A percentile compares a stretch with the other conserved stretches of the same genome.
phyloP scores from a whole-genome alignment of 2,888 invertebrate genomes.

The Desoria tigrina region DNA sequence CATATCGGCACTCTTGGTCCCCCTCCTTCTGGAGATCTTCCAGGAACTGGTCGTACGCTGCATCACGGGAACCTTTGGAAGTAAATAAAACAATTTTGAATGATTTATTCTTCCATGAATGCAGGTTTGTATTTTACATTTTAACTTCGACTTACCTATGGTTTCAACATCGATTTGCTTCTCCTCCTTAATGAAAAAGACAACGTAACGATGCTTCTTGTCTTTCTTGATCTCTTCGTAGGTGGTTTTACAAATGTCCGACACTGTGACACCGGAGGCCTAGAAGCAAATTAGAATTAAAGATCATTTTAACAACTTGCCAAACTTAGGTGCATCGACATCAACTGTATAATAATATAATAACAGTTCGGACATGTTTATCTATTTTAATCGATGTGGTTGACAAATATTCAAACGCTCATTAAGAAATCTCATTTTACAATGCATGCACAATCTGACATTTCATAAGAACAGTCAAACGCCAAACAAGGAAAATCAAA shows the following conservation, averaged over 20 bases:
- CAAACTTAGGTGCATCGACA: background rate
- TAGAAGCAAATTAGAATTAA: conserved; percentile 54
- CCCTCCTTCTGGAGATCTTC: conserved; percentile 88
- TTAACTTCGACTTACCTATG: conserved; percentile 63
- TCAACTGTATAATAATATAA: too few relatives aligned
- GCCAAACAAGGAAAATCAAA: too few relatives aligned
- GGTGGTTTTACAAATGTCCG: conserved; percentile 89
- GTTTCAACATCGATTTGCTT: conserved; percentile 94
- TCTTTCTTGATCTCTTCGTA: conserved; percentile 98
- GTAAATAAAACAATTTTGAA: conserved; percentile 2
- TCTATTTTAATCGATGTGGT: too few relatives aligned
- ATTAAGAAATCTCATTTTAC: too few relatives aligned
- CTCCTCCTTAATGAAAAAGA: conserved; percentile 93
- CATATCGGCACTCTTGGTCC: conserved; percentile 95
- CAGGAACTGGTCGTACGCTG: conserved; percentile 91
- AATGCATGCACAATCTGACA: too few relatives aligned
- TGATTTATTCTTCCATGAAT: too few relatives aligned
- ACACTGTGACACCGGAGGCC: conserved; percentile 97
- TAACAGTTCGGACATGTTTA: too few relatives aligned
- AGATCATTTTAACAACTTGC: background rate
- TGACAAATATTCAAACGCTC: too few relatives aligned
- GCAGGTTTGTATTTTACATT: conserved; percentile 6
- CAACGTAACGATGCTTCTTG: conserved; percentile 95
- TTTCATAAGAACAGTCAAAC: too few relatives aligned
- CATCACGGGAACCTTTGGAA: conserved; percentile 71